A percentile compares a stretch with the other conserved stretches of the same genome.
Evolutionary conservation across 2,888 invertebrate species (phyloP).

Genomic region (Polyploca ridens): DNA sequence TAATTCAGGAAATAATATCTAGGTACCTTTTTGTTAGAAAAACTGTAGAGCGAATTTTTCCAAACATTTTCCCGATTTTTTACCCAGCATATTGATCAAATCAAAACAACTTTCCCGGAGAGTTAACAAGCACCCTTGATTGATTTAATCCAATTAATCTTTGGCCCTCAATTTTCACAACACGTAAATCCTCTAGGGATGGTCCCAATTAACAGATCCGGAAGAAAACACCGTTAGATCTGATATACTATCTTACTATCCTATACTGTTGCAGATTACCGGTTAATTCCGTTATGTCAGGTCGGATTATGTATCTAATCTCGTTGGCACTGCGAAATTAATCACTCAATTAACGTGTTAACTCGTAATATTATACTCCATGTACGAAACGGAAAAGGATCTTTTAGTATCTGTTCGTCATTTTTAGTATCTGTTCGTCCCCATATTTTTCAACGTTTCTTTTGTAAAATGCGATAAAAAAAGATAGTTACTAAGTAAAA

Average conservation of each 20-base stretch:
- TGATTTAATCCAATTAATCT: not conserved
- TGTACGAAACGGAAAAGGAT: not conserved
- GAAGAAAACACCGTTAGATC: not conserved
- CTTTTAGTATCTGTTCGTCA: not conserved
- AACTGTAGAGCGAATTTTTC: too few relatives aligned
- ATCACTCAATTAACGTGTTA: conserved; percentile 1
- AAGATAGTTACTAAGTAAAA: not conserved
- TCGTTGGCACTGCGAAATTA: conserved; percentile 17
- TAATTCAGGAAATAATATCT: not conserved
- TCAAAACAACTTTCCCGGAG: not conserved
- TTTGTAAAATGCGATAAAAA: not conserved
- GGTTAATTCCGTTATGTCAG: conserved; percentile 31
- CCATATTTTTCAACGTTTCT: too few relatives aligned
- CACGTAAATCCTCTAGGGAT: not conserved
- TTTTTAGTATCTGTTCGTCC: too few relatives aligned
- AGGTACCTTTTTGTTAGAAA: not conserved
- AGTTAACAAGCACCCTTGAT: not conserved
- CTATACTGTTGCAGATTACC: not conserved
- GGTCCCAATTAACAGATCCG: not conserved
- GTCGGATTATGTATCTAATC: conserved; percentile 33
- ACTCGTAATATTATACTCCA: not conserved
- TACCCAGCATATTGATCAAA: not conserved
- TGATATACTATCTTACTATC: not conserved
- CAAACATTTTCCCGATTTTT: not conserved
- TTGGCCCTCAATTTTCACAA: not conserved